A percentile compares a stretch with the other conserved stretches of the same genome.
phyloP scores from a whole-genome alignment of 2,113 vertebrate genomes.

The Epinephelus cyanopodus region DNA sequence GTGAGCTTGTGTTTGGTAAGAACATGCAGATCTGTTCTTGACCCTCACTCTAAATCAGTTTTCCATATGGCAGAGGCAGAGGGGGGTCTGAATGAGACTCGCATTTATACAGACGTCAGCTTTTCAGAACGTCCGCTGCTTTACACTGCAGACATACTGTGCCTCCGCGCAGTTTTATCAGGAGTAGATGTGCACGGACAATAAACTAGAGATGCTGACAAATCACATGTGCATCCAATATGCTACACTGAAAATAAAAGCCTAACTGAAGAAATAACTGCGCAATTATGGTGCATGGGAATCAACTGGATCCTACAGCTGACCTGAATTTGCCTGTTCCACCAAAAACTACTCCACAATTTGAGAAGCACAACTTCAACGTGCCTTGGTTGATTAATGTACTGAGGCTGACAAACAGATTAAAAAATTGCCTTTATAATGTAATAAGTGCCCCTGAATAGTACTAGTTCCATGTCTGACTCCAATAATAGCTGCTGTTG shows the following conservation, averaged over 20 bases:
- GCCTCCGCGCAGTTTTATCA: not conserved
- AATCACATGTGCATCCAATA: not conserved
- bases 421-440: not conserved
- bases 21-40: slow-evolving; percentile 66
- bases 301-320: not conserved
- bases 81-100: slow-evolving; percentile 43
- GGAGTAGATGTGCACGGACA: not conserved
- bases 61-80: slow-evolving; percentile 73
- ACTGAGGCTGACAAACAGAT: not conserved
- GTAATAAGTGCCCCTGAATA: not conserved
- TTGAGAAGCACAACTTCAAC: not conserved
- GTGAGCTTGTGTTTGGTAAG: slow-evolving; percentile 61
- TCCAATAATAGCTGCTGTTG: slow-evolving; percentile 25
- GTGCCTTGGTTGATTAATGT: no score
- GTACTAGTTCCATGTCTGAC: slow-evolving; percentile 2
- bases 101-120: slow-evolving; percentile 42
- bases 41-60: slow-evolving; percentile 66
- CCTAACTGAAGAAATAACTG: not conserved
- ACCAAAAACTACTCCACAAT: not conserved
- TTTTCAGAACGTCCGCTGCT: slow-evolving; percentile 1
- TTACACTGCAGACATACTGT: not conserved
- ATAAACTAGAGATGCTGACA: slow-evolving; percentile 7
- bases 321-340: not conserved
- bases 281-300: not conserved
- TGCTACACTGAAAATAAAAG: not conserved